Conservation (phyloP, 2,797 vertebrate species). For the Tenualosa thibaudeaui region DNA sequence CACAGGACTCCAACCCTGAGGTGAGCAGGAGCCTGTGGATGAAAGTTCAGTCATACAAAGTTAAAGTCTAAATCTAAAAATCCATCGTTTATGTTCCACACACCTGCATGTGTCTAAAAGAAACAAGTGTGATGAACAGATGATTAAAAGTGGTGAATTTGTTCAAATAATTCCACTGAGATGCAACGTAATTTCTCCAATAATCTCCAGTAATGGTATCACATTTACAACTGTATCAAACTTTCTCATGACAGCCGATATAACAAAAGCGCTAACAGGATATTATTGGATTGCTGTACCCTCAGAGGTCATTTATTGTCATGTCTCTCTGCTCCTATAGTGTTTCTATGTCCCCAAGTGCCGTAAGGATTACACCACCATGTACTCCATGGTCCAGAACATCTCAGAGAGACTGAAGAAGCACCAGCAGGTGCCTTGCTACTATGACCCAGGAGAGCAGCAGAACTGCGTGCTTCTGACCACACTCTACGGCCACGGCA, state of each 20-base stretch:
- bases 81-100: not conserved
- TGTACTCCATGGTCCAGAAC: conserved; percentile 77
- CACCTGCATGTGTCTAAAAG: not conserved
- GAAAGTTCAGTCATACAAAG: not conserved
- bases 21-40: conserved; percentile 60
- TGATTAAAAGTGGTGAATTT: too few species aligned
- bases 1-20: conserved; percentile 86
- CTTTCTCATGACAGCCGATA: not conserved
- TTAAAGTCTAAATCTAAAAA: not conserved
- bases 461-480: conserved; percentile 86
- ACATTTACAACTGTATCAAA: not conserved
- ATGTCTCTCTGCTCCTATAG: conserved; percentile 61
- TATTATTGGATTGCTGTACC: not conserved
- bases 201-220: not conserved
- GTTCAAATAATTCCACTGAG: not conserved
- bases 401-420: conserved; percentile 87
- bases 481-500: conserved; percentile 83
- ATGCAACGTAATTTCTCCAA: not conserved
- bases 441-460: conserved; percentile 79
- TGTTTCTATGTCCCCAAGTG: conserved; percentile 94
- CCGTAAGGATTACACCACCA: conserved; percentile 82
- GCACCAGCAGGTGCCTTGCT: conserved; percentile 85
- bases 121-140: not conserved
- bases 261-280: not conserved
- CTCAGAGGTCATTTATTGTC: not conserved